These are phyloP conservation scores for Patella ulyssiponensis DNA, from an alignment of 2,888 invertebrate species.

Conservation along the genomic window DNA sequence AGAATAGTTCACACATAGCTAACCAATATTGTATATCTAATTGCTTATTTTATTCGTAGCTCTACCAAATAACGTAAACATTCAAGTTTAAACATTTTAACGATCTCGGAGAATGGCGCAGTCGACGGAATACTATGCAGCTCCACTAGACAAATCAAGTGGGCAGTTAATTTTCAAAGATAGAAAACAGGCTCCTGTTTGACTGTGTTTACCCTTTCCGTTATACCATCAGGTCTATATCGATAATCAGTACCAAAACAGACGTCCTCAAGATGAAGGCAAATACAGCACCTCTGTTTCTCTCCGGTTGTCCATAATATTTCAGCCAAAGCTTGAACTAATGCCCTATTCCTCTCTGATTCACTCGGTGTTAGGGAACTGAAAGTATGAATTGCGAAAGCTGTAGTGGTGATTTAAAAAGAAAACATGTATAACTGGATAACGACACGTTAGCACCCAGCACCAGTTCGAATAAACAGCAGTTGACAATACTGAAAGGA, in stretches of 20 bases:
- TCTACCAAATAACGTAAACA: no score
- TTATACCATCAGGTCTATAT: constrained; percentile 83
- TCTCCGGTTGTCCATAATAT: constrained; percentile 82
- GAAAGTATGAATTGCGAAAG: constrained; percentile 15
- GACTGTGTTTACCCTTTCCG: constrained; percentile 78
- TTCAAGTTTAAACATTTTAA: no score
- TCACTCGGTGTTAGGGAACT: constrained; percentile 80
- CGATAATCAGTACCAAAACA: constrained; percentile 77
- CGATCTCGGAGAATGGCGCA: no score
- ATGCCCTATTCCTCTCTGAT: constrained; percentile 80
- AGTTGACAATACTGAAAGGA: no score
- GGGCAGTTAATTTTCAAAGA: no score
- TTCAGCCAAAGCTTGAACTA: constrained; percentile 80
- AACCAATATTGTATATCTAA: no score
- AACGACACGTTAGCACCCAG: background rate
- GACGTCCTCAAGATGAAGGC: constrained; percentile 50
- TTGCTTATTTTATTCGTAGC: no score
- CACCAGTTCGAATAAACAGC: background rate
- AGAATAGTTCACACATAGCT: no score
- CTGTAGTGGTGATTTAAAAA: constrained; percentile 13
- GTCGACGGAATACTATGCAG: no score
- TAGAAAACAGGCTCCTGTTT: no score
- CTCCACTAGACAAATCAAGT: no score
- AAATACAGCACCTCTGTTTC: constrained; percentile 70
- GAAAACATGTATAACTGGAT: background rate